These are phyloP conservation scores for Eulemur rubriventer DNA, from an alignment of 2,797 vertebrate genomes.

Conservation along the genomic window DNA sequence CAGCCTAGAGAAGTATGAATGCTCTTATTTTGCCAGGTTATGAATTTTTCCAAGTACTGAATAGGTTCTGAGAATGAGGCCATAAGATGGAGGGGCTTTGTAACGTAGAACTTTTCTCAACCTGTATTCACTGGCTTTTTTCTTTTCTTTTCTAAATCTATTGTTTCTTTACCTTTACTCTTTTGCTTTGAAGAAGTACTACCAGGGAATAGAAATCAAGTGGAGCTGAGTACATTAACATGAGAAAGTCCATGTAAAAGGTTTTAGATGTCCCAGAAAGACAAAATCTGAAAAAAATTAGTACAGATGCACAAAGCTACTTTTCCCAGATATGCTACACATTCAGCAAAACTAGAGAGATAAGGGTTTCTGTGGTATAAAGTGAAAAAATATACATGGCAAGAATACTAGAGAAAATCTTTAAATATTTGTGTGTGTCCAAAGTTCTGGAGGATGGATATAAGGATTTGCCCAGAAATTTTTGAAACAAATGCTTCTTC, in stretches of 20 bases:
- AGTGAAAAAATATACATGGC: not conserved
- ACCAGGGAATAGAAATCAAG: not conserved
- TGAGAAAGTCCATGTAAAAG: not conserved
- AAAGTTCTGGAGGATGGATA: not conserved
- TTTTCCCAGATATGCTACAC: not conserved
- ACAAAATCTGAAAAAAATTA: not conserved
- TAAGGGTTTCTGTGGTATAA: not conserved
- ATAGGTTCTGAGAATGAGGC: slow-evolving; percentile 57
- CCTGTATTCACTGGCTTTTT: not conserved
- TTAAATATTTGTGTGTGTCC: not conserved
- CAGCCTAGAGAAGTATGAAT: slow-evolving; percentile 77
- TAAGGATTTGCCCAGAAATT: not conserved
- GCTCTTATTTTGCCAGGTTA: slow-evolving; percentile 79
- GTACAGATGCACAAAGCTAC: not conserved
- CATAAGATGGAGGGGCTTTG: slow-evolving; percentile 58
- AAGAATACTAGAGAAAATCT: not conserved
- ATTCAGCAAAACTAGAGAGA: not conserved
- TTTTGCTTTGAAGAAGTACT: not conserved
- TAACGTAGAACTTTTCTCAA: slow-evolving; percentile 14
- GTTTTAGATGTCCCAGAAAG: not conserved
- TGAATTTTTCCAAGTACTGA: slow-evolving; percentile 81
- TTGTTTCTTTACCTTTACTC: not conserved
- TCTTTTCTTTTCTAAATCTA: not conserved
- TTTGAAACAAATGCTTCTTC: not conserved
- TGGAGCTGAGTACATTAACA: not conserved